Percentiles rank a stretch among this genome's conserved stretches.
Conservation (phyloP, 2,888 invertebrate species). For the Ptychoptera contaminata region DNA sequence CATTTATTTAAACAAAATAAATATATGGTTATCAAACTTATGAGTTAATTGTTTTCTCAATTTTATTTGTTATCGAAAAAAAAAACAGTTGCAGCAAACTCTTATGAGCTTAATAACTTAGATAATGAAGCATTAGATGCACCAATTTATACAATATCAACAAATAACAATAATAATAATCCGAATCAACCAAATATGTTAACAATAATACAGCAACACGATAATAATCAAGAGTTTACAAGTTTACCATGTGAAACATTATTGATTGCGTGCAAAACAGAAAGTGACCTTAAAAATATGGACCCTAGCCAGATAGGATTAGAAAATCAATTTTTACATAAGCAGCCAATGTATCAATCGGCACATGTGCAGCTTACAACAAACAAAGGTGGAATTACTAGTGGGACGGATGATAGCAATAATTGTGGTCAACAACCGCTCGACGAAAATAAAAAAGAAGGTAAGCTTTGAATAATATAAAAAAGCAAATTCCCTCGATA, state of each 20-base stretch:
- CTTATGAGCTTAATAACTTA: conserved; percentile 47
- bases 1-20: too few species aligned
- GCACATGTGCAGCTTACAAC: conserved; percentile 43
- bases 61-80: conserved; percentile 14
- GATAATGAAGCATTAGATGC: conserved; percentile 49
- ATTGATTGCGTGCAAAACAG: conserved; percentile 12
- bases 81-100: conserved; percentile 42
- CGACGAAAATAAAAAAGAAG: conserved; percentile 33
- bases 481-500: too few species aligned
- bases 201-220: conserved; percentile 1
- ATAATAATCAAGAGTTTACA: conserved; percentile 29
- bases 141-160: conserved; percentile 27
- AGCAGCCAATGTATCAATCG: conserved; percentile 60
- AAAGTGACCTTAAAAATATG: conserved; percentile 30
- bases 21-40: neutral
- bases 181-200: conserved; percentile 15
- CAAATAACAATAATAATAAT: conserved; percentile 9
- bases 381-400: conserved; percentile 32
- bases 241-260: conserved; percentile 30
- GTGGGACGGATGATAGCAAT: conserved; percentile 17
- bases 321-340: conserved; percentile 38
- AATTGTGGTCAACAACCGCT: conserved; percentile 11
- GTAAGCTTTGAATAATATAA: conserved; percentile 16
- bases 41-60: neutral
- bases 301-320: conserved; percentile 23